Base-by-base conservation (phyloP, 2,888 invertebrate species). In the Eristalis pertinax region DNA sequence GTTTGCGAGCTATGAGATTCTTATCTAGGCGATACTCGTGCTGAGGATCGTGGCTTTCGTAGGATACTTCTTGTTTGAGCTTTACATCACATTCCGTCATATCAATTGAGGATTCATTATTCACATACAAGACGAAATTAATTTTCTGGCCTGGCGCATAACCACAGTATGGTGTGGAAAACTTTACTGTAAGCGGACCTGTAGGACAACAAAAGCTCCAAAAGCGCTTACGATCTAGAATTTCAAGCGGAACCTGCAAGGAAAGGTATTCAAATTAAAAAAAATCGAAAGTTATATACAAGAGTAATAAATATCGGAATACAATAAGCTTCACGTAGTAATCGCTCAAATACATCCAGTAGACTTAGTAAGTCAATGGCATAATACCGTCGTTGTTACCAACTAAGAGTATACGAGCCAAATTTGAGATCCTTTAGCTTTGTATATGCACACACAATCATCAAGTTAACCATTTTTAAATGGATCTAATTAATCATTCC, bases 61-160 rank as follows among this genome's bases (percentile, higher is more conserved):
- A 93, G 78, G 91, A 91, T 35, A 92, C 92, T 89, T 96, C 96
- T 94, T 96, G 96, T 89, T 95, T 94, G 38, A 97, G 92, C 86
- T 94, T 94, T 69, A 96, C 93, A 91, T 95, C 95, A 13, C 97
- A 94, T 79, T 94, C 94, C 84, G 94, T 94, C 64, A 97, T 94
- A 88, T 94, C 94, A 50, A 96, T 95, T 91, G 95, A 95, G 79
- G 96, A 96, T 90, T 95, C 95, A 93, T 97, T 97, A 90, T 96
- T 96, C 50, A 96, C 94, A 90, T 96, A 95, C 11, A 96, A 93
- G 86, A 94, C 94, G 62, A 97, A 93, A 1, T 96, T 95, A 1
- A 97, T 95, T 80, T 94, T 94, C 93, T 97, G 97, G 0, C 97
- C 97, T 1, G 96, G 95, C 58, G 96, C 96, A 92, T 95, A 96